These are phyloP conservation scores for Caenorhabditis inopinata DNA, from an alignment of 1,140 invertebrate genomes.

Conservation along the genomic window DNA sequence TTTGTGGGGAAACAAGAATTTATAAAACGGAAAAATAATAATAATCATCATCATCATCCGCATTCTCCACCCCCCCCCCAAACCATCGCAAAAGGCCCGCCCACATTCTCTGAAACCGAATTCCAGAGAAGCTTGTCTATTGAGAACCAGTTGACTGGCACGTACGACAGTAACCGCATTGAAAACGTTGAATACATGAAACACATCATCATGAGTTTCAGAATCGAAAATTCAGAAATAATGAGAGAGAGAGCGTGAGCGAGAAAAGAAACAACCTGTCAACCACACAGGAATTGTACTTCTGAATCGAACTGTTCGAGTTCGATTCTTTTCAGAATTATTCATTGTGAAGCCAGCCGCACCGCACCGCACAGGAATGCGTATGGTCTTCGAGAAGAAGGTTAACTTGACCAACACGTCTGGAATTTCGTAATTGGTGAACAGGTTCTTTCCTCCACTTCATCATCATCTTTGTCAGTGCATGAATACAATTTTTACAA, in stretches of 20 bases:
- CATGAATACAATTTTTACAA: background rate
- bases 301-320: no score
- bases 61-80: background rate
- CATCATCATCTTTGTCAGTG: background rate
- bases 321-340: background rate
- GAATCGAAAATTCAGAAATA: background rate
- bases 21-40: background rate
- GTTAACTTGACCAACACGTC: constrained; percentile 22
- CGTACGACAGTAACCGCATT: no score
- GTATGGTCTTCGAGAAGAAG: constrained; percentile 11
- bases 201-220: background rate
- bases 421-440: constrained; percentile 17
- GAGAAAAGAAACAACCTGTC: no score
- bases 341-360: constrained; percentile 31
- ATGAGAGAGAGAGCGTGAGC: background rate
- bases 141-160: background rate
- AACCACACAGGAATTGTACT: no score
- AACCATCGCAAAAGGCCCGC: background rate
- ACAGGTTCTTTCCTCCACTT: background rate
- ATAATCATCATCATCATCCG: background rate
- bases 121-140: background rate
- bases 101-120: background rate
- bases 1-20: no score
- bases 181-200: background rate
- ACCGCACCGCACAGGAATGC: constrained; percentile 19